phyloP scores from a whole-genome alignment of 2,797 vertebrate genomes.

The Varecia variegata region DNA sequence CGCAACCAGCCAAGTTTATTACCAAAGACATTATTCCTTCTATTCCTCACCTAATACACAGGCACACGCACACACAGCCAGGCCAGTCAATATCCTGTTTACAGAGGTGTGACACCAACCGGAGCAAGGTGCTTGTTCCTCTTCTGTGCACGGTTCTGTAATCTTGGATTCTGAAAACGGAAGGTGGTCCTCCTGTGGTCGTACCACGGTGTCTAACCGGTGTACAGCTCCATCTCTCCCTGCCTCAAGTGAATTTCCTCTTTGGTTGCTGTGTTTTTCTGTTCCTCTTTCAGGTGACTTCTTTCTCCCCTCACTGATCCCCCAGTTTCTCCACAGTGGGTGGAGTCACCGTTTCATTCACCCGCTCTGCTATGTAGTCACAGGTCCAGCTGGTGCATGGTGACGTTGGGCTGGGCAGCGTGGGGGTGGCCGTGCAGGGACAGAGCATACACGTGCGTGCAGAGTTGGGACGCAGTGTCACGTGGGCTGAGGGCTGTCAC shows the following conservation, averaged over 20 bases:
- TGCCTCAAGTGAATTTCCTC: neutral
- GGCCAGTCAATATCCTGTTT: neutral
- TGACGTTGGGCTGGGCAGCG: neutral
- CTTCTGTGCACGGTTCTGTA: neutral
- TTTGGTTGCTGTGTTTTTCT: neutral
- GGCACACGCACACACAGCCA: neutral
- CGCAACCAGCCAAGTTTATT: neutral
- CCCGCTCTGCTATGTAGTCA: neutral
- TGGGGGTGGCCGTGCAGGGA: neutral
- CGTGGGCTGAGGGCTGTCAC: rapidly evolving
- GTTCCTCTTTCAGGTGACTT: neutral
- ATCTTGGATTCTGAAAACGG: conserved; percentile 29
- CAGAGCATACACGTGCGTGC: rapidly evolving
- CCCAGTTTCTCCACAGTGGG: neutral
- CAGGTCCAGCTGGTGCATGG: neutral
- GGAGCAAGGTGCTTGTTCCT: neutral
- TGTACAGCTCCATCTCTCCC: neutral
- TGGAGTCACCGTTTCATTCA: neutral
- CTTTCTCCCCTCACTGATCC: neutral
- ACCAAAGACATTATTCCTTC: neutral
- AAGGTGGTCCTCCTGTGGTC: neutral
- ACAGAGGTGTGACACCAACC: neutral
- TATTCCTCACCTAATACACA: neutral
- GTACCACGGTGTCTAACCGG: neutral
- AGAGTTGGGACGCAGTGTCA: neutral